phyloP scores from a whole-genome alignment of 1,140 invertebrate species.

The Ruditapes philippinarum region DNA sequence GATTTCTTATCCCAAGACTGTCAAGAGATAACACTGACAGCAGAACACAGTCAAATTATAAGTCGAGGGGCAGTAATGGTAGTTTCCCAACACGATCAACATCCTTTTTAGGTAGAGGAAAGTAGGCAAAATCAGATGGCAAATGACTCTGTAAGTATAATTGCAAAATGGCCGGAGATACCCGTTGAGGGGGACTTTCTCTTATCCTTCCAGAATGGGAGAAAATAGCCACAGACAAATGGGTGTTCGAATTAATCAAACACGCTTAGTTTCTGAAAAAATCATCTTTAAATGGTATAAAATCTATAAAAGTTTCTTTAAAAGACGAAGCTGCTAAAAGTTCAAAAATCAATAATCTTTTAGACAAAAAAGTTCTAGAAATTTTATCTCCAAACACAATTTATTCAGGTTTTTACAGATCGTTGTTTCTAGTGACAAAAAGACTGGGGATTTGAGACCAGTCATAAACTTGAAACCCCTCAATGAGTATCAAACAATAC shows the following conservation, averaged over 20 bases:
- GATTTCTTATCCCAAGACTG: conserved; percentile 38
- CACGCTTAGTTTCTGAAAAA: conserved; percentile 19
- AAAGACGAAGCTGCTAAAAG: neutral
- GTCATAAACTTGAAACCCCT: conserved; percentile 62
- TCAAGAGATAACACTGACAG: neutral
- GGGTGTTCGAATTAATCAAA: conserved; percentile 36
- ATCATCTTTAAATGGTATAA: neutral
- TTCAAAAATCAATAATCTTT: conserved; percentile 15
- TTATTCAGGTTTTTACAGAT: conserved; percentile 48
- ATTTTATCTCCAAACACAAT: too few relatives aligned
- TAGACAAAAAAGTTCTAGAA: conserved; percentile 14
- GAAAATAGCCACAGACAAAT: conserved; percentile 34
- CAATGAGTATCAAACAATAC: conserved; percentile 49
- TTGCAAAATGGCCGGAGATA: conserved; percentile 32
- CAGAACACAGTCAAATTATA: neutral
- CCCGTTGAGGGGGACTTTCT: conserved; percentile 35
- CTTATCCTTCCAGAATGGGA: conserved; percentile 36
- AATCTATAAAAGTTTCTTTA: neutral
- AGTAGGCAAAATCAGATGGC: neutral
- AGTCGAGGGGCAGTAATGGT: neutral
- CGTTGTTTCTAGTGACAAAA: conserved; percentile 46
- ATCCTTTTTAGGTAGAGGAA: conserved; percentile 5
- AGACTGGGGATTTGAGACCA: conserved; percentile 46
- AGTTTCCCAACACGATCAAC: neutral
- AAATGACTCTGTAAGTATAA: conserved; percentile 45